These are phyloP conservation scores for Salpingus planirostris DNA, from an alignment of 2,888 invertebrate genomes.

Conservation along the genomic window DNA sequence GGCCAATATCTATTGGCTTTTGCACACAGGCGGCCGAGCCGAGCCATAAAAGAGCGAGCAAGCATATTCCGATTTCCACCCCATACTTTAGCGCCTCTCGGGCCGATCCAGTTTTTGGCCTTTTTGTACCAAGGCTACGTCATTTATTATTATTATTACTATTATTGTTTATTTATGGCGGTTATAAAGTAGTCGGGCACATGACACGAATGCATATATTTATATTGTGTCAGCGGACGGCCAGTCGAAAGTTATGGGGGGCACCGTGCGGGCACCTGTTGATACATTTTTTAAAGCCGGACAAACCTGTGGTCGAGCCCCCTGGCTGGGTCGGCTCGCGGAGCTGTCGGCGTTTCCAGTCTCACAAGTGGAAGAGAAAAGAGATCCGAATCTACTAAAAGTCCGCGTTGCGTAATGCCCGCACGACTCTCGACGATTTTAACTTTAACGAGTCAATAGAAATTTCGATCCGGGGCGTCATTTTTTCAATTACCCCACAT, in stretches of 20 bases:
- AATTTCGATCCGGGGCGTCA: too few species aligned
- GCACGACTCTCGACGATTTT: too few species aligned
- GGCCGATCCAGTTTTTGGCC: not conserved
- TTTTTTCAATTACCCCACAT: too few species aligned
- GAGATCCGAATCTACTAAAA: too few species aligned
- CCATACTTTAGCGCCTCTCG: too few species aligned
- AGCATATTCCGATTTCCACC: too few species aligned
- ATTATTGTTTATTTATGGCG: conserved; percentile 7
- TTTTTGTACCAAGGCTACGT: not conserved
- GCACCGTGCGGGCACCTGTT: conserved; percentile 16
- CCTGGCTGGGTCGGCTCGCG: conserved; percentile 10
- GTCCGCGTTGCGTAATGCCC: too few species aligned
- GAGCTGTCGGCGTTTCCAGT: too few species aligned
- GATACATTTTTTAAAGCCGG: conserved; percentile 18
- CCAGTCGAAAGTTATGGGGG: conserved; percentile 10
- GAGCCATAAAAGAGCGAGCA: too few species aligned
- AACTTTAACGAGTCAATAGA: too few species aligned
- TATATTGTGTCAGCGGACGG: conserved; percentile 7
- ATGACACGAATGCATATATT: conserved; percentile 25
- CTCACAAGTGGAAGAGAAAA: too few species aligned
- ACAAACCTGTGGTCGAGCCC: conserved; percentile 14
- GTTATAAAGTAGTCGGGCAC: conserved; percentile 8
- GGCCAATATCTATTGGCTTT: conserved; percentile 34
- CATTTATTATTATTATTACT: conserved; percentile 2
- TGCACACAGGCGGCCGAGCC: conserved; percentile 19